Conservation (phyloP, 2,797 vertebrate species). For the Heterohyrax brucei region DNA sequence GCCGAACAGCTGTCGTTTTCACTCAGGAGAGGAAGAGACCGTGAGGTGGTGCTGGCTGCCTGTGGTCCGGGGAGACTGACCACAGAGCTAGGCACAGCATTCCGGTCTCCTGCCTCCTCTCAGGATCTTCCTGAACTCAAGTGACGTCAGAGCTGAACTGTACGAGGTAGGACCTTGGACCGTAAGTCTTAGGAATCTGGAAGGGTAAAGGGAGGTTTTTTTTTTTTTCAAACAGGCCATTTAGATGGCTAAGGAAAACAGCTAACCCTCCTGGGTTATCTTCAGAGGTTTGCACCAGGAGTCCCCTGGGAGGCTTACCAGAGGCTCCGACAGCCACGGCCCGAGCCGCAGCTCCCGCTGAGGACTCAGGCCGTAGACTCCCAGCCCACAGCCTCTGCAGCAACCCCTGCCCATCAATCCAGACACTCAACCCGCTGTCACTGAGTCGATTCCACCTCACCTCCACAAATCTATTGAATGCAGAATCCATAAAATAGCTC, state of each 20-base stretch:
- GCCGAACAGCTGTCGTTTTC: neutral
- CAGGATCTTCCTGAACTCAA: neutral
- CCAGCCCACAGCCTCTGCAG: neutral
- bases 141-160: neutral
- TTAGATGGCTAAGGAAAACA: neutral
- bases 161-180: neutral
- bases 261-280: too few relatives aligned
- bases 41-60: neutral
- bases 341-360: neutral
- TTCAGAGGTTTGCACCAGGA: neutral
- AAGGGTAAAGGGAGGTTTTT: conserved; percentile 31
- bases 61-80: neutral
- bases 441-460: neutral
- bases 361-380: neutral
- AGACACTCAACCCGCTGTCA: neutral
- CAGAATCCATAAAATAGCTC: conserved; percentile 81
- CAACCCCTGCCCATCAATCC: conserved; percentile 11
- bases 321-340: neutral
- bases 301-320: neutral
- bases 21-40: neutral
- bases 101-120: neutral
- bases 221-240: neutral
- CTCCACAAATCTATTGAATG: conserved; percentile 86
- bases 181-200: neutral
- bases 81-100: neutral